phyloP scores from a whole-genome alignment of 2,113 vertebrate species.

The Festucalex cinctus region DNA sequence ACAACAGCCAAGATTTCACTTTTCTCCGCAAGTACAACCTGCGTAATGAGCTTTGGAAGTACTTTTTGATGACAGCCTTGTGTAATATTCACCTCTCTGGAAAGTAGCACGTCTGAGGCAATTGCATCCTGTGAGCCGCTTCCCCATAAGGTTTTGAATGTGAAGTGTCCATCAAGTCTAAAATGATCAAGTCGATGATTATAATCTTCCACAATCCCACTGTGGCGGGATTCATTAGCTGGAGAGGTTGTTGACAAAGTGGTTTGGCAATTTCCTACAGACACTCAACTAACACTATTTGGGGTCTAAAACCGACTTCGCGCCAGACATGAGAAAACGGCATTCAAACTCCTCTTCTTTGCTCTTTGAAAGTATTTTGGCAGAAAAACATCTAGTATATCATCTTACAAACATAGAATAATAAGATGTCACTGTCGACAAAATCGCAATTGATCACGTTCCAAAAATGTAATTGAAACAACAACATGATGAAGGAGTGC shows the following conservation, averaged over 20 bases:
- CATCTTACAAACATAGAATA: background rate
- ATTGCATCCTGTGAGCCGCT: conserved; percentile 57
- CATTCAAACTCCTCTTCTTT: background rate
- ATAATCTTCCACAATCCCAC: background rate
- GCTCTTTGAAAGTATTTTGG: background rate
- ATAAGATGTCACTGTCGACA: background rate
- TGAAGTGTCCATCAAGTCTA: background rate
- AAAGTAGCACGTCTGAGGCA: conserved; percentile 67
- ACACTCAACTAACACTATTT: background rate
- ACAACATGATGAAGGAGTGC: background rate
- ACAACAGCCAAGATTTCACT: background rate
- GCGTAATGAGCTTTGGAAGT: background rate
- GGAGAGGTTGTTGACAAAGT: background rate
- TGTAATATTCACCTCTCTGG: conserved; percentile 65
- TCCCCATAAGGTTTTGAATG: conserved; percentile 42
- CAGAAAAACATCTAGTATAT: background rate
- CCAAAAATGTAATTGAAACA: conserved; percentile 6
- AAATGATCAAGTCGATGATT: background rate
- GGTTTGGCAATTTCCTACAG: background rate
- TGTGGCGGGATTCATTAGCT: background rate
- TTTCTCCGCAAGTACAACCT: no score
- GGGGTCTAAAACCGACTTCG: background rate
- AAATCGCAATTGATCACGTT: background rate
- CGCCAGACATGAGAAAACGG: background rate
- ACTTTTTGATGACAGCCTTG: conserved; percentile 59